Conservation (phyloP, 2,113 vertebrate species). For the Meriones unguiculatus region DNA sequence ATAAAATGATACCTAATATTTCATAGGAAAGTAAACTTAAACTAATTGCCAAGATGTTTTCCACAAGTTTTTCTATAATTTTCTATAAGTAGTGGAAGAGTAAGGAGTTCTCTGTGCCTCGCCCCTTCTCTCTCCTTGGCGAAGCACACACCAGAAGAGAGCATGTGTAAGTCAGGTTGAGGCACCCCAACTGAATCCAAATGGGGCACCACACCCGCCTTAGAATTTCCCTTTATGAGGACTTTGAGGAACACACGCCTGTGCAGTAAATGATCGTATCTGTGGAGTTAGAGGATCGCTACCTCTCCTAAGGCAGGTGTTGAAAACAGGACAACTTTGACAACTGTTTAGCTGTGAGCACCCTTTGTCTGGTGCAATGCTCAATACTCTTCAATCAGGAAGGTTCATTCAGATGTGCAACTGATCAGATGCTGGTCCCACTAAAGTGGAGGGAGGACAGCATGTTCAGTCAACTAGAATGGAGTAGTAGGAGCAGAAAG, state of each 20-base stretch:
- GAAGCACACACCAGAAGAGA: neutral
- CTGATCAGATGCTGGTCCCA: neutral
- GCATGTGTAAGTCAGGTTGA: neutral
- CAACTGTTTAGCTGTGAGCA: neutral
- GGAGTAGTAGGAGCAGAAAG: neutral
- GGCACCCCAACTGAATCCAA: neutral
- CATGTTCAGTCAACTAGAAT: neutral
- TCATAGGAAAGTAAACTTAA: neutral
- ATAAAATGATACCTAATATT: neutral
- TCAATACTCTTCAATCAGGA: neutral
- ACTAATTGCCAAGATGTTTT: neutral
- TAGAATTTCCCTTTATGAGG: neutral
- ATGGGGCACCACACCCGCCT: neutral
- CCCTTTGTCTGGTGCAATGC: neutral
- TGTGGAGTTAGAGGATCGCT: neutral
- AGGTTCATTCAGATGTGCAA: neutral
- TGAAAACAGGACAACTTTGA: neutral
- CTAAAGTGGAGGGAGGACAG: neutral
- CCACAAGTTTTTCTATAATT: neutral
- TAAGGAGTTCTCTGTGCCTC: neutral
- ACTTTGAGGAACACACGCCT: neutral
- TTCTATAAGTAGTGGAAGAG: neutral
- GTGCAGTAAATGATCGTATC: neutral
- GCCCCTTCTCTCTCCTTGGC: neutral
- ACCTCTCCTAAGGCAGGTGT: fast-evolving